Conservation (phyloP, 2,113 vertebrate species). For the Microtus ochrogaster region DNA sequence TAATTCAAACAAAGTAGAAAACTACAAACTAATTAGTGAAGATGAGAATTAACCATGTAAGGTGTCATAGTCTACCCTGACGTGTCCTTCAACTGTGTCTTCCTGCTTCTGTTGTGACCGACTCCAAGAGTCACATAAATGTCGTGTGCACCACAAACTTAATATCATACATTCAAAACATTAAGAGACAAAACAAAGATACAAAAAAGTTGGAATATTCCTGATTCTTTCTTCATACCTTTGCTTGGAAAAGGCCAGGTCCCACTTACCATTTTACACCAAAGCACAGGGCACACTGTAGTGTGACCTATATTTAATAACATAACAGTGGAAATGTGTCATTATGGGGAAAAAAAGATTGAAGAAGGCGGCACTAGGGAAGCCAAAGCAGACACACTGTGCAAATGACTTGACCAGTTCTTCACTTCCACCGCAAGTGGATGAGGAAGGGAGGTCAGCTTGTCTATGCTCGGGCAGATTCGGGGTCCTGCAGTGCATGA, state of each 20-base stretch:
- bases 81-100: not conserved
- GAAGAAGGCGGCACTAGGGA: not conserved
- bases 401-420: not conserved
- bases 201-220: not conserved
- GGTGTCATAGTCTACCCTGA: constrained; percentile 25
- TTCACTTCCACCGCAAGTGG: no score
- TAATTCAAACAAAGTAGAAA: constrained; percentile 55
- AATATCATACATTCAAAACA: constrained; percentile 12
- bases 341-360: no score
- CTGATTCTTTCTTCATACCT: not conserved
- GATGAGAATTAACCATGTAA: constrained; percentile 23
- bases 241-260: constrained; percentile 58
- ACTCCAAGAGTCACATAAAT: constrained; percentile 38
- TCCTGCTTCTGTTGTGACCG: not conserved
- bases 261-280: not conserved
- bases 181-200: constrained; percentile 46
- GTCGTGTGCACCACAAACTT: constrained; percentile 38
- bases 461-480: not conserved
- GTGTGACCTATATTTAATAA: not conserved
- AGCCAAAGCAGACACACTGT: not conserved
- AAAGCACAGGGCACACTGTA: not conserved
- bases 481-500: not conserved
- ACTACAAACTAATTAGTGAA: constrained; percentile 35
- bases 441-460: no score
- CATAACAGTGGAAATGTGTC: not conserved